phyloP scores from a whole-genome alignment of 2,888 invertebrate genomes.

The Eupithecia centaureata region DNA sequence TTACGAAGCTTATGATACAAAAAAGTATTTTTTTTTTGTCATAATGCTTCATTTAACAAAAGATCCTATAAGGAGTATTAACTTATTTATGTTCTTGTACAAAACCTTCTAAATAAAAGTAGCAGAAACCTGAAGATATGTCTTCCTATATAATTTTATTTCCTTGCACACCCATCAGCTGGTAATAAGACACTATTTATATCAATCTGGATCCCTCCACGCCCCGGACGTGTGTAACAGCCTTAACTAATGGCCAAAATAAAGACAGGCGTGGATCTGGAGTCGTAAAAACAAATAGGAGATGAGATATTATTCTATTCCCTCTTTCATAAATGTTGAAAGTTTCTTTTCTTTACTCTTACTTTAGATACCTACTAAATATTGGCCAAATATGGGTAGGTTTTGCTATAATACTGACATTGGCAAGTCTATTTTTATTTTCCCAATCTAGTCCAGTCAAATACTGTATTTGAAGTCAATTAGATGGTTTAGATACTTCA shows the following conservation, averaged over 20 bases:
- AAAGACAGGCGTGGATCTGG: constrained; percentile 52
- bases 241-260: constrained; percentile 64
- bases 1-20: no score
- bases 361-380: background rate
- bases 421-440: no score
- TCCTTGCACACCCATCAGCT: constrained; percentile 52
- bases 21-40: no score
- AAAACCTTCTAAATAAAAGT: background rate
- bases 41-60: no score
- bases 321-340: background rate
- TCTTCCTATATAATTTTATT: constrained; percentile 49
- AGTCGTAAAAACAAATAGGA: constrained; percentile 29
- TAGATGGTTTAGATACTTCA: no score
- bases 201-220: constrained; percentile 69
- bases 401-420: no score
- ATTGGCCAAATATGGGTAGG: background rate
- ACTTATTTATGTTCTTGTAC: background rate
- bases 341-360: background rate
- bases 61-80: no score
- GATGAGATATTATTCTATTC: background rate
- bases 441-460: no score
- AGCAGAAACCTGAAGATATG: background rate
- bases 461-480: no score
- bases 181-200: constrained; percentile 74
- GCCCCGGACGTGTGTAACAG: constrained; percentile 66